Base-by-base conservation (phyloP, 2,113 vertebrate genomes). In the Thryonomys swinderianus region DNA sequence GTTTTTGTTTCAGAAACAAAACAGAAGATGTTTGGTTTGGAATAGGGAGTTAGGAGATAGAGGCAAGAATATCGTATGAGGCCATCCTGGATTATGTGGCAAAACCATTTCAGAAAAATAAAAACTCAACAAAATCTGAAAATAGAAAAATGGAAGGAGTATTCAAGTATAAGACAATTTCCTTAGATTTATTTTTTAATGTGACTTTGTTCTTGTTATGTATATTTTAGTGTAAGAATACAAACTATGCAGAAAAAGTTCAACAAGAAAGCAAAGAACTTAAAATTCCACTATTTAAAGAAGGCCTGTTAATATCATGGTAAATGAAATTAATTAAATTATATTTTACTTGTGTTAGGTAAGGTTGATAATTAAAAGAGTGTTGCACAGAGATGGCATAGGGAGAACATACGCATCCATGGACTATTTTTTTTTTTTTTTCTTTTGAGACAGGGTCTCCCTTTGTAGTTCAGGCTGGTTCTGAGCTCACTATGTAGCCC, bases 1-100 rank as follows among this genome's bases (percentile, higher is more conserved):
- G 45, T 62, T 81, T 90, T 93, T 71, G 25, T 37, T 93, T 96
- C 88, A 85, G 90, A 85, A 96, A 87, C 30, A 64, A 73, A 57
- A 66, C 16, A 79, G 17, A 88, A 86, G 21, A 42, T 76, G 27
- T 48, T 7, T 76, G n/a, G 45, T 51, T 42, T 73, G 71, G 23
- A 73, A 40, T 37, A 45, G 23, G 40, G 40, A 45, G 40, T 73
- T 45, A 73, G 71, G 40, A 51, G 48, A 51, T 16, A 25, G 40
- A 73, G 45, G 18, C 10, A 76, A 6, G 42, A 76, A 76, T 30
- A 51, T 76, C 5, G 3, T 25, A 30, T 30, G 42, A 76, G 42
- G 42, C 7, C 7, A 76, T 27, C 45, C 73, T 76, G 27, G 45
- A 76, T 51, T 76, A 76, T 8, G 18, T 32, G 32, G 27, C 14